A percentile compares a stretch with the other conserved stretches of the same genome.
phyloP scores from a whole-genome alignment of 2,888 invertebrate genomes.

The Trachelus stipa region DNA sequence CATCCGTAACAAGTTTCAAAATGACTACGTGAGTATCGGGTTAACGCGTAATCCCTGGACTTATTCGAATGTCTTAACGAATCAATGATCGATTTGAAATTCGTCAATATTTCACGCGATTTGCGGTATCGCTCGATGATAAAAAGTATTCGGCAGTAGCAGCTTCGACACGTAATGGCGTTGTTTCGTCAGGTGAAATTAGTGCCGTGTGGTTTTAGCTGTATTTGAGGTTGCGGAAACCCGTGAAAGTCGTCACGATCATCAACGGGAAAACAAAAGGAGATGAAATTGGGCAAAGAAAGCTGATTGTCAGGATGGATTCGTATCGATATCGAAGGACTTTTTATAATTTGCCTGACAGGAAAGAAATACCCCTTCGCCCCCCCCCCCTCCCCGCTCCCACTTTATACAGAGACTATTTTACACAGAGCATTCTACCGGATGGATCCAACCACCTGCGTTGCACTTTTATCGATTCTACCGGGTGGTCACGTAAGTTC shows the following conservation, averaged over 20 bases:
- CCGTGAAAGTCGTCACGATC: background rate
- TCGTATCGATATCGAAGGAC: background rate
- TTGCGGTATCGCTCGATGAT: background rate
- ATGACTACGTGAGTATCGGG: background rate
- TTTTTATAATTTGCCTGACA: background rate
- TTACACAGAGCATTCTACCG: background rate
- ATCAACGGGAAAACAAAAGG: background rate
- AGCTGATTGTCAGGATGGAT: background rate
- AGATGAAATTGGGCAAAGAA: background rate
- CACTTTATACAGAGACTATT: background rate
- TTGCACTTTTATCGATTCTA: slow-evolving; percentile 9
- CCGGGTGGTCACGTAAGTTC: background rate
- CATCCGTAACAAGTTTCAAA: background rate
- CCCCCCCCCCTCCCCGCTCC: too few species aligned
- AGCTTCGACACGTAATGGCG: background rate
- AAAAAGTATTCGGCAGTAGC: background rate
- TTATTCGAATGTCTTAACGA: background rate
- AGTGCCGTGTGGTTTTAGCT: background rate
- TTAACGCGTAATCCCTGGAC: background rate
- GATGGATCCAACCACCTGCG: slow-evolving; percentile 4
- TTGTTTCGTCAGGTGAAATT: background rate
- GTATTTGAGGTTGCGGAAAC: background rate
- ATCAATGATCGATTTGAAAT: background rate
- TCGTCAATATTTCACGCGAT: background rate
- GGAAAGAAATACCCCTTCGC: background rate